A percentile compares a stretch with the other conserved stretches of the same genome.
Conservation (phyloP, 2,113 vertebrate species). For the Cottus gobio region DNA sequence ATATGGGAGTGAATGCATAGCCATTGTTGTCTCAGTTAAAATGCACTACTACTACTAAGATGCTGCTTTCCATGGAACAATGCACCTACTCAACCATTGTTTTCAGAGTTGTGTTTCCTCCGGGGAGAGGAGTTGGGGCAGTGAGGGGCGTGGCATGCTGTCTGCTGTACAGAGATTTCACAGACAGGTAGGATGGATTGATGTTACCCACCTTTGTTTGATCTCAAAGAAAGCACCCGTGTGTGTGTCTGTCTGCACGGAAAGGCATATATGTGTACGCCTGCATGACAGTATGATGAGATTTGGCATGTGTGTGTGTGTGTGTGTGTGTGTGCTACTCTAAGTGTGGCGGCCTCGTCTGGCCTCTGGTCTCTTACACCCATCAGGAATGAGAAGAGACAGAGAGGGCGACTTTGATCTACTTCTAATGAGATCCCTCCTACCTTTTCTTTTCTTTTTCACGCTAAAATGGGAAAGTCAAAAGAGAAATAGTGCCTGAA, state of each 20-base stretch:
- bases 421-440: constrained; percentile 11
- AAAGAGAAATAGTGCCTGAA: neutral
- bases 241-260: constrained; percentile 29
- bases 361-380: constrained; percentile 67
- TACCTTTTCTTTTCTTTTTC: neutral
- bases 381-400: constrained; percentile 64
- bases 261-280: constrained; percentile 24
- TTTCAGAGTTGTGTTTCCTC: neutral
- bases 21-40: neutral
- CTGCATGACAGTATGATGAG: constrained; percentile 49
- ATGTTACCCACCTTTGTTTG: constrained; percentile 63
- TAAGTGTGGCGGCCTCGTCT: constrained; percentile 27
- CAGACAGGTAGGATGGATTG: constrained; percentile 53
- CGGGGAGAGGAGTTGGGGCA: neutral
- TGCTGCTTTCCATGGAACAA: neutral
- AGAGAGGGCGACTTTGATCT: constrained; percentile 67
- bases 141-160: constrained; percentile 26
- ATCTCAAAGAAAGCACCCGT: constrained; percentile 51
- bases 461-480: neutral
- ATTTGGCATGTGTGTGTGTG: constrained; percentile 39
- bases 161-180: constrained; percentile 28
- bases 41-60: neutral
- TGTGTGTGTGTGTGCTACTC: constrained; percentile 21
- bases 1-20: neutral
- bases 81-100: neutral